Evolutionary conservation across 2,797 vertebrate genomes (phyloP), one percentile per base, ranked within the genome.

Genomic region (Fringilla coelebs): DNA sequence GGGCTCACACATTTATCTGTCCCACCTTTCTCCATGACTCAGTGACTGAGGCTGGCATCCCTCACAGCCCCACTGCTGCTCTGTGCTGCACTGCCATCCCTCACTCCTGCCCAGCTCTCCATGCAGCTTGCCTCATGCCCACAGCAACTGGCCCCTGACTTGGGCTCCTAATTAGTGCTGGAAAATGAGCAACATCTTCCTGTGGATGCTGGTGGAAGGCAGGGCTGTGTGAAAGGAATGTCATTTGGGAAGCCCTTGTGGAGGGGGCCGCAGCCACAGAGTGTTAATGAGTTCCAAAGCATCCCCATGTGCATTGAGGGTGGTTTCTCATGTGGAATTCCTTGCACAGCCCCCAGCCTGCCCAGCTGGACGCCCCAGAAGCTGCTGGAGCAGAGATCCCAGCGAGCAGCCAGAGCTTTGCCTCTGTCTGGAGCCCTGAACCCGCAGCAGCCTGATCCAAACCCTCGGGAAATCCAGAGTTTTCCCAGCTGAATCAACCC

Each of bases 141-240:
- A 8, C 11, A 88, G 71, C 67, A 78, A 51, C 16, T 22, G 54
- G 32, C 45, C 63, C 40, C 18, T 9, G 32, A 55, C 31, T 88
- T 29, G 28, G 71, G 31, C 55, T 86, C 57, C 49, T 76, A 58
- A 83, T 80, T 66, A 78, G 40, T 13, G 29, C 41, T 32, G 76
- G 11, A 6, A 93, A 80, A 86, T 11, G 38, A 51, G 58, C 43
- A 4, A 62, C 43, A 4, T 29, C 24, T 40, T 67, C 11, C 13
- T 0, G 11, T 9, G 40, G 36, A 4, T 32, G 46, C 17, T 43
- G 32, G 3, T 36, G 29, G 31, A 31, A 86, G n/a, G 61, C 24
- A 61, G 48, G 0, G 4, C 32, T 43, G 15, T 17, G 13, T 6
- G 5, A 21, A 71, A 3, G 9, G 51, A 7, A 20, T 0, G 0